Conservation (phyloP, 2,888 invertebrate species). For the Lithophane socia region DNA sequence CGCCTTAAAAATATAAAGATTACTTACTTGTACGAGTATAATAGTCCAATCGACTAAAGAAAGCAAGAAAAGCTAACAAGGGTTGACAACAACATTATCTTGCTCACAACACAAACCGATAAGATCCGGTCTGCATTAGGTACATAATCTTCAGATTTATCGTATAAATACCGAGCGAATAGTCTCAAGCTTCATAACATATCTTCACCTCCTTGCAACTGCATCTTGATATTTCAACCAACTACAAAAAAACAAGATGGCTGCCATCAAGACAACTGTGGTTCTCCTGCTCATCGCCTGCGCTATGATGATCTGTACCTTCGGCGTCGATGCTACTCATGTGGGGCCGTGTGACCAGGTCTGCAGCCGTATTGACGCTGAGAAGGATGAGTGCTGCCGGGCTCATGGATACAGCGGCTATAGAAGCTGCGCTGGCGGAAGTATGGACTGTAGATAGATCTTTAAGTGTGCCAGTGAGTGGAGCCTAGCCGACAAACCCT, state of each 20-base stretch:
- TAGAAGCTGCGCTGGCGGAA: background rate
- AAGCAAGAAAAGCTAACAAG: background rate
- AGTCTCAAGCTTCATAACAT: slow-evolving; percentile 32
- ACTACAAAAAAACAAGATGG: too few species aligned
- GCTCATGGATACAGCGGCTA: background rate
- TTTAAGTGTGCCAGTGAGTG: background rate
- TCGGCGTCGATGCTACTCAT: slow-evolving; percentile 26
- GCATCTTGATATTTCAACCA: background rate
- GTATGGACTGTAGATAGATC: background rate
- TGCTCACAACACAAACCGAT: slow-evolving; percentile 13
- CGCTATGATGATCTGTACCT: slow-evolving; percentile 32
- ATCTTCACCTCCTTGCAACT: slow-evolving; percentile 14
- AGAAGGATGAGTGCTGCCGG: slow-evolving; percentile 28
- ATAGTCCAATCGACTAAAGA: background rate
- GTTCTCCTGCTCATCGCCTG: slow-evolving; percentile 40
- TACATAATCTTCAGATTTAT: background rate
- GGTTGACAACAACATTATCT: slow-evolving; percentile 21
- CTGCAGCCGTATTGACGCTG: slow-evolving; percentile 23
- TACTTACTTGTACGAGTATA: too few species aligned
- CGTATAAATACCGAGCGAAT: slow-evolving; percentile 32
- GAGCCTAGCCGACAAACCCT: background rate
- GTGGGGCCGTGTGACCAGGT: slow-evolving; percentile 42
- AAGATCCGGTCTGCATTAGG: background rate
- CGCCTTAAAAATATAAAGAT: too few species aligned
- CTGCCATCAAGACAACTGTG: slow-evolving; percentile 38